Conservation (phyloP, 2,113 vertebrate genomes). For the Eudyptes chrysolophus region DNA sequence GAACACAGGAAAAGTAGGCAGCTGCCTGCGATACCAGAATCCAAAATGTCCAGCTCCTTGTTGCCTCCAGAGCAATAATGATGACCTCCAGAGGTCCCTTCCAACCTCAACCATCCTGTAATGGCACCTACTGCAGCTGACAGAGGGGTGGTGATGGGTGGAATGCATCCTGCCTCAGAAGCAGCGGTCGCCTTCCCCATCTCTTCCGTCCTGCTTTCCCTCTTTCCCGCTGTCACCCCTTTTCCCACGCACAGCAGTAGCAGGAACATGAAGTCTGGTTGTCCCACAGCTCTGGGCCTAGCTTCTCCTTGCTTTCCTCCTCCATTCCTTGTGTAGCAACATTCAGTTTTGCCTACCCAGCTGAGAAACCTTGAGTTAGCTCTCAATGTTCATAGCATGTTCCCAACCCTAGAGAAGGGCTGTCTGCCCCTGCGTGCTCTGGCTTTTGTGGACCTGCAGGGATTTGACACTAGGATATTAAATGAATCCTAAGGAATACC, state of each 20-base stretch:
- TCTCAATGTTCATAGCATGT: neutral
- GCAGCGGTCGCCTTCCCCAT: fast-evolving
- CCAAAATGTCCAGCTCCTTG: neutral
- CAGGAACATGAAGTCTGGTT: neutral
- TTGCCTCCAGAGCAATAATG: neutral
- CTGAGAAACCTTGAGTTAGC: neutral
- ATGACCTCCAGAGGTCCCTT: neutral
- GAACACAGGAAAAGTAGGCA: neutral
- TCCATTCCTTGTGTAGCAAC: neutral
- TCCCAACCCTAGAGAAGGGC: neutral
- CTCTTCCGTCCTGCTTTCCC: neutral
- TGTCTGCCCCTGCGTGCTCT: neutral
- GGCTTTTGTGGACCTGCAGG: neutral
- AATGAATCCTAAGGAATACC: neutral
- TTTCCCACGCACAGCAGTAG: neutral
- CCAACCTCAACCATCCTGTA: neutral
- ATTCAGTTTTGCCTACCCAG: neutral
- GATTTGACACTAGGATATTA: neutral
- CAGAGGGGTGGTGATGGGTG: fast-evolving
- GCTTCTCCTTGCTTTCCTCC: neutral
- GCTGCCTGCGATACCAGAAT: neutral
- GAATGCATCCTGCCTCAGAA: neutral
- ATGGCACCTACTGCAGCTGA: neutral
- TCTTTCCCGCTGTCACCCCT: neutral
- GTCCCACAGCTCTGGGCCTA: neutral